Percentiles rank a stretch among this genome's conserved stretches.
These are phyloP conservation scores for Silvanus unidentatus DNA, from an alignment of 2,888 invertebrate genomes.

Conservation along the genomic window DNA sequence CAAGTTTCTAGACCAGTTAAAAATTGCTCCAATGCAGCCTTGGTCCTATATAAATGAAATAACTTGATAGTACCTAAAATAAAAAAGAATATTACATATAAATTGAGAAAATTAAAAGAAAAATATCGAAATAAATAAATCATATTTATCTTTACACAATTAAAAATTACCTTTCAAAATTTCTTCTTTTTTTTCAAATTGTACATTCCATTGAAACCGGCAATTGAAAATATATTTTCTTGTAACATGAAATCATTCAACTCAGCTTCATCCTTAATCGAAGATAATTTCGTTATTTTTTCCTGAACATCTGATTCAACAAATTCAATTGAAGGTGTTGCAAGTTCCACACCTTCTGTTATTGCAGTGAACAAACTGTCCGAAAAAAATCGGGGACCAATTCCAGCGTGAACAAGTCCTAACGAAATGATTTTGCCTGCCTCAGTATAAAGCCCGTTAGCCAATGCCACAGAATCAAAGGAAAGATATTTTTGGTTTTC, in stretches of 20 bases:
- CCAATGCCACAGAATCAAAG: background rate
- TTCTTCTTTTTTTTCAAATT: background rate
- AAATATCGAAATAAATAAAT: background rate
- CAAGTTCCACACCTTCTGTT: background rate
- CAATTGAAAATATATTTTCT: background rate
- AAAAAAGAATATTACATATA: background rate
- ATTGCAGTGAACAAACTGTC: background rate
- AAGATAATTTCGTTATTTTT: background rate
- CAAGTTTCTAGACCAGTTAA: background rate
- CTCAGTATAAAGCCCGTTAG: background rate
- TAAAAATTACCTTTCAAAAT: background rate
- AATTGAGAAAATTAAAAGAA: background rate
- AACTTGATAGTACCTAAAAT: background rate
- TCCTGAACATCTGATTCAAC: background rate
- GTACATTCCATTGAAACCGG: background rate
- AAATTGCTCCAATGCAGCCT: background rate
- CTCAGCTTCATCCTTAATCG: background rate
- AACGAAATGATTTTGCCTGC: background rate
- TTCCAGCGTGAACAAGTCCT: background rate
- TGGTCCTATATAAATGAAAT: background rate
- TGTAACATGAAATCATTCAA: background rate
- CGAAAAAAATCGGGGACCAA: background rate
- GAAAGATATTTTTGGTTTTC: background rate
- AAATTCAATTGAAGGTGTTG: background rate
- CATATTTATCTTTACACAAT: background rate